Conservation (phyloP, 2,797 vertebrate species). For the Todus mexicanus region DNA sequence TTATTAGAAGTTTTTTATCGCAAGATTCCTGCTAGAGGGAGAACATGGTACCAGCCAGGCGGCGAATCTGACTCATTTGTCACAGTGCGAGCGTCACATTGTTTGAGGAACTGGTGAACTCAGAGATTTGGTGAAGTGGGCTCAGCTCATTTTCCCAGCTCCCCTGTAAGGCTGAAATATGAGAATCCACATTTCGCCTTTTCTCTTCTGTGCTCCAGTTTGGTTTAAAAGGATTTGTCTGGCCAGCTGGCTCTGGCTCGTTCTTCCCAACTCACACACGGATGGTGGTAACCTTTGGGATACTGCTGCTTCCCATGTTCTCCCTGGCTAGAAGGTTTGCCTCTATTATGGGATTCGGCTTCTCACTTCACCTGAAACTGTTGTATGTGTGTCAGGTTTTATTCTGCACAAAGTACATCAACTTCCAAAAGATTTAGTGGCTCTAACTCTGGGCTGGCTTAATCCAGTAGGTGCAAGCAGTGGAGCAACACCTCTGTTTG, state of each 20-base stretch:
- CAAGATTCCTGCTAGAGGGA: not conserved
- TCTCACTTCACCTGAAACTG: not conserved
- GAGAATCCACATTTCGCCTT: not conserved
- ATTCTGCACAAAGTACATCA: not conserved
- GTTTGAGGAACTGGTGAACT: not conserved
- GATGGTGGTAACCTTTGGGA: conserved; percentile 81
- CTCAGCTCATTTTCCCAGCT: not conserved
- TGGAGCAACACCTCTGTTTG: not conserved
- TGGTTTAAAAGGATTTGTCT: not conserved
- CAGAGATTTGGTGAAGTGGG: not conserved
- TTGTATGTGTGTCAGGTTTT: not conserved
- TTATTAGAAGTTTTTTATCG: conserved; percentile 2
- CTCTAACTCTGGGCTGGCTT: not conserved
- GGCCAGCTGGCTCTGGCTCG: not conserved
- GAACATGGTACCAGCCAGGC: not conserved
- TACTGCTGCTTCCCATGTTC: not conserved
- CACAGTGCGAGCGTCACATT: not conserved
- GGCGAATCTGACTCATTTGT: not conserved
- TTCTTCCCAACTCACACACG: not conserved
- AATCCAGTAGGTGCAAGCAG: not conserved
- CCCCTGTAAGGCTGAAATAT: not conserved
- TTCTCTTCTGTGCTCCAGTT: not conserved
- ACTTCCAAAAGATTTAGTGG: not conserved
- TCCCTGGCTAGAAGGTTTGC: not conserved
- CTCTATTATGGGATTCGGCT: not conserved